These are phyloP conservation scores for Rhamphomyia laevipes DNA, from an alignment of 2,888 invertebrate genomes.

Conservation along the genomic window DNA sequence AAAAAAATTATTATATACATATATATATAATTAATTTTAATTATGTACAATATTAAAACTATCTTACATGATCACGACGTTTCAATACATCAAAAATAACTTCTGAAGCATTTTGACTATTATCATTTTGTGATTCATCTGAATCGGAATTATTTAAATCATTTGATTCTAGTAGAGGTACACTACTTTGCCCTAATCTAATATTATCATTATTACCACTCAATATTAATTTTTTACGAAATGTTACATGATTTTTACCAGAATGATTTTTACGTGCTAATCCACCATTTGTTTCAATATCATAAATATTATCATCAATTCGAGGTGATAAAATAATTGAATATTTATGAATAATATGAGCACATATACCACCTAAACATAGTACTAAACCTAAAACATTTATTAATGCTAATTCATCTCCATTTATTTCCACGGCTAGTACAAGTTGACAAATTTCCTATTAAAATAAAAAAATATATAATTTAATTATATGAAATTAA, in stretches of 20 bases:
- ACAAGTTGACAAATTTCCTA: conserved; percentile 89
- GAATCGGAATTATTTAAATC: conserved; percentile 25
- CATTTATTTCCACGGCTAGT: conserved; percentile 76
- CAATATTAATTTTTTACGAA: conserved; percentile 16
- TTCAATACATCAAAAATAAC: conserved; percentile 46
- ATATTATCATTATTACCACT: background rate
- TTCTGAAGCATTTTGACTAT: conserved; percentile 40
- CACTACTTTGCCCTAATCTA: conserved; percentile 22
- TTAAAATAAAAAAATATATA: conserved; percentile 23
- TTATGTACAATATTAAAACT: conserved; percentile 10
- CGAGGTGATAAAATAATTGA: conserved; percentile 17
- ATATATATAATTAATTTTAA: no score
- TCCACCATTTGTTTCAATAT: conserved; percentile 16
- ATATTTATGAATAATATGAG: conserved; percentile 70
- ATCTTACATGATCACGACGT: conserved; percentile 35
- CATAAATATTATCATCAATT: background rate
- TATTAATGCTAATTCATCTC: conserved; percentile 68
- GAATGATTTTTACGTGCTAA: conserved; percentile 3
- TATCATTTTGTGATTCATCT: conserved; percentile 31
- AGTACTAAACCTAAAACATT: conserved; percentile 78
- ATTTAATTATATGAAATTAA: no score
- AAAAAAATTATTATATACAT: no score
- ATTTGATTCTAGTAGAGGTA: conserved; percentile 30
- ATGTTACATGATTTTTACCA: conserved; percentile 8
- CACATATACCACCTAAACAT: conserved; percentile 77